Conservation (phyloP, 2,888 invertebrate species). For the Protonemura montana region DNA sequence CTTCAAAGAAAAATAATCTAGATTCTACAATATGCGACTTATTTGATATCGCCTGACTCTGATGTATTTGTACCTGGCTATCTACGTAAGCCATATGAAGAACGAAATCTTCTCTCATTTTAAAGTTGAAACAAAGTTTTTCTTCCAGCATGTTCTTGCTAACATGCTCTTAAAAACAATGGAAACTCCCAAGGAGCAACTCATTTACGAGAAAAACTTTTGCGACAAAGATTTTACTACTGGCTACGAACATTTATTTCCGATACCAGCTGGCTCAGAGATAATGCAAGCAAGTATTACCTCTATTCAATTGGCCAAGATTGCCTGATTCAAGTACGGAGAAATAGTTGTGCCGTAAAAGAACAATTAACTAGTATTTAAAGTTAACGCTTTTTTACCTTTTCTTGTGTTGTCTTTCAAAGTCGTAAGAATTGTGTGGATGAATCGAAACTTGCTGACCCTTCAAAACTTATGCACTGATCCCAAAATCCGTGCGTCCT, state of each 20-base stretch:
- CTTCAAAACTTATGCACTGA: background rate
- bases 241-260: no score
- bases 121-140: background rate
- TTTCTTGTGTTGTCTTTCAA: conserved; percentile 9
- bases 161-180: background rate
- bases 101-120: background rate
- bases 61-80: background rate
- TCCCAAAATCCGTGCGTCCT: conserved; percentile 14
- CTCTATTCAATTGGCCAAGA: no score
- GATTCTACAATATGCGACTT: background rate
- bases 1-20: conserved; percentile 7
- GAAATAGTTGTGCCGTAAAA: no score
- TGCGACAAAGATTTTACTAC: no score
- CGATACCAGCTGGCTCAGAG: no score
- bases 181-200: background rate
- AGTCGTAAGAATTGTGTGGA: background rate
- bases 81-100: background rate
- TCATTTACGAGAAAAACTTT: background rate
- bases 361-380: background rate
- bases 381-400: background rate
- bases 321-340: no score
- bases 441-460: conserved; percentile 20
- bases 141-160: background rate
- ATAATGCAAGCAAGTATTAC: no score
- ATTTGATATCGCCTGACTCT: background rate